Percentiles rank a stretch among this genome's conserved stretches.
These are phyloP conservation scores for Caranx ignobilis DNA, from an alignment of 2,113 vertebrate species.

Conservation along the genomic window DNA sequence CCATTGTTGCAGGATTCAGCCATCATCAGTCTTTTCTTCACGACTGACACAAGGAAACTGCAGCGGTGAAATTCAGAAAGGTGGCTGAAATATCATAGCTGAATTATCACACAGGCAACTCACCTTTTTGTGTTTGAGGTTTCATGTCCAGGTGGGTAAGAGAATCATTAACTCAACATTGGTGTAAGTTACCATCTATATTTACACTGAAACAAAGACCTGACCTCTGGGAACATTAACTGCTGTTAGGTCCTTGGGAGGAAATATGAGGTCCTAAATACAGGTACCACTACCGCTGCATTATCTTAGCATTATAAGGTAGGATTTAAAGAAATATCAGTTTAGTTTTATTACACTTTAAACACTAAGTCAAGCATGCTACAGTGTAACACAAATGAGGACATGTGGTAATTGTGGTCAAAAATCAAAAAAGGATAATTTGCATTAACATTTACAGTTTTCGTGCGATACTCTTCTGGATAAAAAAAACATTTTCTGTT, in stretches of 20 bases:
- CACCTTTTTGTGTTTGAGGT: conserved; percentile 7
- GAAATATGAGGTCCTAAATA: conserved; percentile 31
- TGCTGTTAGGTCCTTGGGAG: conserved; percentile 19
- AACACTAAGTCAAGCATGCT: too few species aligned
- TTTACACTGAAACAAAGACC: background rate
- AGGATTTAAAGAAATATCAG: conserved; percentile 6
- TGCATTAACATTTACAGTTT: too few species aligned
- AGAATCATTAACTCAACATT: conserved; percentile 53
- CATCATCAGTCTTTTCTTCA: conserved; percentile 23
- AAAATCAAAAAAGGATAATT: too few species aligned
- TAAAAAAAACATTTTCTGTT: too few species aligned
- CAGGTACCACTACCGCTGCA: background rate
- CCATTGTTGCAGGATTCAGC: background rate
- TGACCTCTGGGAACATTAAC: conserved; percentile 21
- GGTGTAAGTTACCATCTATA: background rate
- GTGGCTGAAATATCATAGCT: background rate
- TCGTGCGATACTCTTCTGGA: too few species aligned
- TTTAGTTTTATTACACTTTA: too few species aligned
- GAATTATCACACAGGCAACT: background rate
- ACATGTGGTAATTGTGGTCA: too few species aligned
- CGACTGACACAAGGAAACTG: conserved; percentile 7
- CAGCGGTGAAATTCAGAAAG: conserved; percentile 9
- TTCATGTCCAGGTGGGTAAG: background rate
- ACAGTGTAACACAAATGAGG: too few species aligned
- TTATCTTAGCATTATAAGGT: background rate